Percentiles rank a stretch among this genome's conserved stretches.
Conservation (phyloP, 2,797 vertebrate species). For the Dipus sagitta region DNA sequence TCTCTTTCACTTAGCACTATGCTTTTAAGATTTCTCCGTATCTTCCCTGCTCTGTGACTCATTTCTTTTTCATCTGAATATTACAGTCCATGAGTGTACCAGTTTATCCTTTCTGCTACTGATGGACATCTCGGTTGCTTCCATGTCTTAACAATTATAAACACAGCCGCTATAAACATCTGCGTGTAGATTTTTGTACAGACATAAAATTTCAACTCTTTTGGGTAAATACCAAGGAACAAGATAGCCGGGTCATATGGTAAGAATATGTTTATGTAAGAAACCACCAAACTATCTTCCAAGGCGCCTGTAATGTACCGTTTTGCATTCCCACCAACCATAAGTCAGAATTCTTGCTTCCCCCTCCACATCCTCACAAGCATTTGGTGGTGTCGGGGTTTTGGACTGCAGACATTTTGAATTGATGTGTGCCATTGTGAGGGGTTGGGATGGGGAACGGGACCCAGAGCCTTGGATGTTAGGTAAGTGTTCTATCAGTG, state of each 20-base stretch:
- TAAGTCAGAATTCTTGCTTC: background rate
- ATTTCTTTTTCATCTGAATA: background rate
- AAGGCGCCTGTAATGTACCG: background rate
- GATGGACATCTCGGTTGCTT: conserved; percentile 6
- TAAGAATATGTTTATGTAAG: background rate
- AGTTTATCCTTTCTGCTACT: background rate
- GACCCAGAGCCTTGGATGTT: background rate
- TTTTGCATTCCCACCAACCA: background rate
- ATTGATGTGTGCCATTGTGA: background rate
- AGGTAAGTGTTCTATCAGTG: background rate
- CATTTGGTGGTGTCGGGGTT: background rate
- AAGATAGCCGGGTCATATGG: background rate
- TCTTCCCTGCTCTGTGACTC: background rate
- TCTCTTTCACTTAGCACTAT: conserved; percentile 5
- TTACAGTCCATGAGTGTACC: background rate
- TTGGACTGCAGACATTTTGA: background rate
- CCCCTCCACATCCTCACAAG: background rate
- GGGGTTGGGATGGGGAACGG: background rate
- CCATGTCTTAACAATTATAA: conserved; percentile 40
- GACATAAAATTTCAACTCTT: background rate
- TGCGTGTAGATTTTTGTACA: background rate
- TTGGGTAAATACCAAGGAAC: background rate
- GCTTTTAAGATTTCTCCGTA: background rate
- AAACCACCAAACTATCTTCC: background rate
- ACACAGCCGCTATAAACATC: conserved; percentile 33